phyloP scores from a whole-genome alignment of 2,888 invertebrate genomes.

The Tipula confusa region DNA sequence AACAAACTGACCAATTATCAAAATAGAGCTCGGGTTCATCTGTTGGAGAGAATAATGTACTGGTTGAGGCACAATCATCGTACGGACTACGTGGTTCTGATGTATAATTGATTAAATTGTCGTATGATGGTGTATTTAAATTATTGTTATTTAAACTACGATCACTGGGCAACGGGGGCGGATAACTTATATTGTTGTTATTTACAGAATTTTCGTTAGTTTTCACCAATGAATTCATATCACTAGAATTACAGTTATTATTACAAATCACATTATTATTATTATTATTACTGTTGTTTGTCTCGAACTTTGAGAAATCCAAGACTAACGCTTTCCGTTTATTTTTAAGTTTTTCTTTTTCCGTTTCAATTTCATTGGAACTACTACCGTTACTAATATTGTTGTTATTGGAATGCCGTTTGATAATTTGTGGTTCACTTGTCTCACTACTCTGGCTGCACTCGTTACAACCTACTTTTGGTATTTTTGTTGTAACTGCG shows the following conservation, averaged over 20 bases:
- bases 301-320: slow-evolving; percentile 57
- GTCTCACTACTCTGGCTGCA: slow-evolving; percentile 34
- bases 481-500: slow-evolving; percentile 35
- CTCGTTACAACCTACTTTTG: slow-evolving; percentile 37
- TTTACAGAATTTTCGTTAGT: not conserved
- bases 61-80: slow-evolving; percentile 49
- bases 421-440: slow-evolving; percentile 38
- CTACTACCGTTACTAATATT: slow-evolving; percentile 39
- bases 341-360: slow-evolving; percentile 42
- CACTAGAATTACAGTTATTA: slow-evolving; percentile 26
- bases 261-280: slow-evolving; percentile 33
- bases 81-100: slow-evolving; percentile 48
- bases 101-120: slow-evolving; percentile 48
- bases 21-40: slow-evolving; percentile 56
- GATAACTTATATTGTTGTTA: slow-evolving; percentile 31
- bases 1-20: slow-evolving; percentile 65
- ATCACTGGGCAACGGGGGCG: slow-evolving; percentile 34
- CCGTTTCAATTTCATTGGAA: slow-evolving; percentile 45
- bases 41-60: slow-evolving; percentile 54
- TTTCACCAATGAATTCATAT: not conserved
- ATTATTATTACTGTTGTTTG: slow-evolving; percentile 38
- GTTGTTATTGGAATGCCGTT: slow-evolving; percentile 41
- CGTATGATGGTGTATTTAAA: slow-evolving; percentile 43
- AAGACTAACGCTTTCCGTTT: slow-evolving; percentile 56
- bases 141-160: slow-evolving; percentile 4